Evolutionary conservation across 2,888 invertebrate species (phyloP).

Genomic region (Griposia aprilina): DNA sequence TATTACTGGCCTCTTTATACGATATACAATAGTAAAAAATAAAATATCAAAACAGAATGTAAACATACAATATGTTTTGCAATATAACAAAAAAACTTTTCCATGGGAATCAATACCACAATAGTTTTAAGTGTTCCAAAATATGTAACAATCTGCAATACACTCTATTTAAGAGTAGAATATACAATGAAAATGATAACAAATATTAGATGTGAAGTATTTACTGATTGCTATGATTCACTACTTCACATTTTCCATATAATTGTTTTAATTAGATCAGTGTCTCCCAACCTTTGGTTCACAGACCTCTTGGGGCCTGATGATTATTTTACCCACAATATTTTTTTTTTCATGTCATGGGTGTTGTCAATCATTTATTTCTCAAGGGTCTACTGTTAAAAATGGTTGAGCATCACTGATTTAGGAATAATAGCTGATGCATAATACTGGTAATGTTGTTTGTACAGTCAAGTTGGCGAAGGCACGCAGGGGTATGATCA

Average conservation of each 20-base stretch:
- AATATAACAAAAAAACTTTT: no score
- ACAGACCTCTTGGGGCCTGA: neutral
- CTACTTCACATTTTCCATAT: neutral
- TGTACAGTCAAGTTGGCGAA: slow-evolving; percentile 91
- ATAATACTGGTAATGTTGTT: slow-evolving; percentile 50
- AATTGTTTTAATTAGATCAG: neutral
- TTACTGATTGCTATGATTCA: slow-evolving; percentile 5
- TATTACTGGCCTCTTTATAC: neutral
- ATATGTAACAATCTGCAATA: neutral
- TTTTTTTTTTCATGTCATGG: no score
- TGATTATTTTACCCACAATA: neutral
- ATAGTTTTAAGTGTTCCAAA: neutral
- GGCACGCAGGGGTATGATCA: slow-evolving; percentile 91
- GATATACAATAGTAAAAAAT: neutral
- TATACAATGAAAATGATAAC: neutral
- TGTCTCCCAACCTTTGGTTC: neutral
- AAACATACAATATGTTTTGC: neutral
- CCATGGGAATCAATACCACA: neutral
- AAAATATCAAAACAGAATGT: neutral
- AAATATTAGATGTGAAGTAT: neutral
- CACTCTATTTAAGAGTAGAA: neutral
- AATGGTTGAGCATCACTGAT: neutral
- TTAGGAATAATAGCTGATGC: neutral
- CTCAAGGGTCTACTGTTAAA: neutral
- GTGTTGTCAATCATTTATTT: neutral